Percentiles rank a stretch among this genome's conserved stretches.
Conservation (phyloP, 2,797 vertebrate genomes). For the Threskiornis aethiopicus region DNA sequence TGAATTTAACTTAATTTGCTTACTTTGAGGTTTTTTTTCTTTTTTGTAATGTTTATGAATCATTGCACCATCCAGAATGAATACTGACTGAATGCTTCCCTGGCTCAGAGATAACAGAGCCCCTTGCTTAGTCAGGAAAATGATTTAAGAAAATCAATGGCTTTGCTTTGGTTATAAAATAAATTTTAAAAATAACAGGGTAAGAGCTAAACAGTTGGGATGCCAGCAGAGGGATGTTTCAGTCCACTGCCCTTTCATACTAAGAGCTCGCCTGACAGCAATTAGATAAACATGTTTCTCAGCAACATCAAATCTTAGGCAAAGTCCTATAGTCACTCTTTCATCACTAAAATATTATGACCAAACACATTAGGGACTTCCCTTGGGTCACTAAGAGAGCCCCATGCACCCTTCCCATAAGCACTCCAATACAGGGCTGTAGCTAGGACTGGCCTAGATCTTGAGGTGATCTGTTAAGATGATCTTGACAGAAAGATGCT, state of each 20-base stretch:
- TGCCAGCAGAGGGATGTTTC: not conserved
- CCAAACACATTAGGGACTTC: not conserved
- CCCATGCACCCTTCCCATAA: not conserved
- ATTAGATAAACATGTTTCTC: not conserved
- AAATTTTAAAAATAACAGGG: constrained; percentile 33
- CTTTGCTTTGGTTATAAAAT: constrained; percentile 30
- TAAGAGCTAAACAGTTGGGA: not conserved
- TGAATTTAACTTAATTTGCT: constrained; percentile 59
- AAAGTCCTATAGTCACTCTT: not conserved
- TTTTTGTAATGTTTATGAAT: constrained; percentile 42
- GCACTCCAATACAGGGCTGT: not conserved
- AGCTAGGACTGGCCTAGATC: not conserved
- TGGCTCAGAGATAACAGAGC: constrained; percentile 59
- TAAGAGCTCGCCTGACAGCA: not conserved
- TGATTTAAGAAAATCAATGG: constrained; percentile 48
- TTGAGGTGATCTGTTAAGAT: not conserved
- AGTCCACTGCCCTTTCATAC: not conserved
- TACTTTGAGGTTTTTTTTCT: constrained; percentile 15
- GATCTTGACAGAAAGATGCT: not conserved
- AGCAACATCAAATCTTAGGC: not conserved
- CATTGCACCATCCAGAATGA: constrained; percentile 6
- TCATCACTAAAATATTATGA: not conserved
- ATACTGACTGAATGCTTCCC: constrained; percentile 18
- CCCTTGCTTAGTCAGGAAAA: constrained; percentile 57
- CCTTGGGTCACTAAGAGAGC: not conserved